These are phyloP conservation scores for Diorhabda carinulata DNA, from an alignment of 1,140 invertebrate genomes.

Conservation along the genomic window DNA sequence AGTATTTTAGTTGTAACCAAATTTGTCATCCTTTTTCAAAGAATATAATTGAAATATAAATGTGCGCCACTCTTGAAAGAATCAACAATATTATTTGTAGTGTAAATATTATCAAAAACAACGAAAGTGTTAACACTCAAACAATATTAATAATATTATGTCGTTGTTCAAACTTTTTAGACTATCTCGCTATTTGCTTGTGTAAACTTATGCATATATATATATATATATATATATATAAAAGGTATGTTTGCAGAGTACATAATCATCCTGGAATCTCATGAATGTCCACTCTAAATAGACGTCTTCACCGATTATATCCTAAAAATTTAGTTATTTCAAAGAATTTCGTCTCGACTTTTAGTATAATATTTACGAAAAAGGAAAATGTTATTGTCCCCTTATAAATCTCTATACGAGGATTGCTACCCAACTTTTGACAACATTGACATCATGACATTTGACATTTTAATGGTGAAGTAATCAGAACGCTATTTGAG, in stretches of 20 bases:
- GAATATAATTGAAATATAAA: slow-evolving; percentile 13
- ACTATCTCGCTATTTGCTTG: slow-evolving; percentile 17
- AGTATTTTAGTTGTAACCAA: slow-evolving; percentile 3
- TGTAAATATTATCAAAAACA: slow-evolving; percentile 19
- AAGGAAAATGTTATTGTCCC: too few relatives aligned
- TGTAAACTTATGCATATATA: slow-evolving; percentile 24
- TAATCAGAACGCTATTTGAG: too few relatives aligned
- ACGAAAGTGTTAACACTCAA: slow-evolving; percentile 29
- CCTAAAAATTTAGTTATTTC: too few relatives aligned
- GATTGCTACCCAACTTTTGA: too few relatives aligned
- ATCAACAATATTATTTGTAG: slow-evolving; percentile 6
- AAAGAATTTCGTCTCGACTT: too few relatives aligned
- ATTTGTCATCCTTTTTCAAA: slow-evolving; percentile 13
- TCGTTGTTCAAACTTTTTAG: slow-evolving; percentile 27
- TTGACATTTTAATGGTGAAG: too few relatives aligned
- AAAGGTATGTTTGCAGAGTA: slow-evolving; percentile 18
- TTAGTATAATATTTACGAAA: too few relatives aligned
- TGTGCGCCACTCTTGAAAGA: slow-evolving; percentile 5
- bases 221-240: slow-evolving; percentile 9
- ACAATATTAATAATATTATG: slow-evolving; percentile 28
- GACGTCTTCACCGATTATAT: not conserved
- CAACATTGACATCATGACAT: too few relatives aligned
- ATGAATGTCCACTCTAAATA: slow-evolving; percentile 29
- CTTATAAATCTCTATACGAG: too few relatives aligned
- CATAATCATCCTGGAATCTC: slow-evolving; percentile 23